Evolutionary conservation across 1,140 invertebrate species (phyloP).

Genomic region (Conus betulinus): DNA sequence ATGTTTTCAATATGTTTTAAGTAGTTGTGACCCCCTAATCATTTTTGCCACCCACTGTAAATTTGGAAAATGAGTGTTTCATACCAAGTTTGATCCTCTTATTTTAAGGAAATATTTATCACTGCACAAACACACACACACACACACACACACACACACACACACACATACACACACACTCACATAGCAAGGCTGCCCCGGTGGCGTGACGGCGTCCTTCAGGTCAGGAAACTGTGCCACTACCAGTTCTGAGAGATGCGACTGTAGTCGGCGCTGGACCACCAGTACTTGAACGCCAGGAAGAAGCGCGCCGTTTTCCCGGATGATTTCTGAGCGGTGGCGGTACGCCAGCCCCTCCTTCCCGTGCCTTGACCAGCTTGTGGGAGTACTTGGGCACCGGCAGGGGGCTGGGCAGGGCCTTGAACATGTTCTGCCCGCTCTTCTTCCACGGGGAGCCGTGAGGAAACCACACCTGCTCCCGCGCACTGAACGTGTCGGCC

Average conservation of each 20-base stretch:
- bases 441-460: constrained; percentile 49
- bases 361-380: constrained; percentile 41
- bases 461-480: constrained; percentile 46
- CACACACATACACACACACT: neutral
- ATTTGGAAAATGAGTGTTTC: too few species aligned
- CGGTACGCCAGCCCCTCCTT: constrained; percentile 38
- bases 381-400: constrained; percentile 44
- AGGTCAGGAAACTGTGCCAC: constrained; percentile 47
- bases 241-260: constrained; percentile 49
- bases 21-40: too few species aligned
- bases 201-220: constrained; percentile 34
- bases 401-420: constrained; percentile 44
- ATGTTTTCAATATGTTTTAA: too few species aligned
- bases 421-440: constrained; percentile 44
- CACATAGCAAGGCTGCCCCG: constrained; percentile 48
- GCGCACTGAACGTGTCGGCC: constrained; percentile 10
- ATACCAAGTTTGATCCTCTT: too few species aligned
- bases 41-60: too few species aligned
- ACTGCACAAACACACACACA: too few species aligned
- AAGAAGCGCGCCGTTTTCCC: constrained; percentile 50
- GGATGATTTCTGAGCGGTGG: constrained; percentile 48
- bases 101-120: too few species aligned
- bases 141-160: too few species aligned
- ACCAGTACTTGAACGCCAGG: constrained; percentile 50
- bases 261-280: constrained; percentile 52